phyloP scores from a whole-genome alignment of 2,113 vertebrate genomes.

The Tylochromis polylepis region DNA sequence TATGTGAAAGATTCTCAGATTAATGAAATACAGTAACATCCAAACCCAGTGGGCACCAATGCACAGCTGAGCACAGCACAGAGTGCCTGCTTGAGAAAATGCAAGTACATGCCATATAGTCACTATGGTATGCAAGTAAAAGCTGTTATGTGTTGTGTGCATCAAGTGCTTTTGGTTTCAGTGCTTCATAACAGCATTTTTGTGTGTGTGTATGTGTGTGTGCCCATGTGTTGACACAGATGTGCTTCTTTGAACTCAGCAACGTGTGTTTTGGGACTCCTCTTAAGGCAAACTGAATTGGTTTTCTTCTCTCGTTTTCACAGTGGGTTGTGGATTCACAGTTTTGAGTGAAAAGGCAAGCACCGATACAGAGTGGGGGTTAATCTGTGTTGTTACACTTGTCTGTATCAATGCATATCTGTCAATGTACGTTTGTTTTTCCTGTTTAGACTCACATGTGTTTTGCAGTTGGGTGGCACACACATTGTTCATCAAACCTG shows the following conservation, averaged over 20 bases:
- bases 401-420: background rate
- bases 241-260: constrained; percentile 41
- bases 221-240: constrained; percentile 61
- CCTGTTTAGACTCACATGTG: background rate
- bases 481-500: background rate
- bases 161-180: constrained; percentile 39
- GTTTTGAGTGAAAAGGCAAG: background rate
- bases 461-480: background rate
- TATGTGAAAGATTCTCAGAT: background rate
- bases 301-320: constrained; percentile 16
- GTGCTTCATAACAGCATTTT: constrained; percentile 29
- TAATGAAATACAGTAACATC: background rate
- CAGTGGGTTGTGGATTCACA: background rate
- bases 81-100: constrained; percentile 13
- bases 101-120: constrained; percentile 26
- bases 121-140: constrained; percentile 6
- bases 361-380: background rate
- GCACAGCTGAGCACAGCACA: background rate
- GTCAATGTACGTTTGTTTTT: background rate
- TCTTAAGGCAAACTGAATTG: constrained; percentile 24
- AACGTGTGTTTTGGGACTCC: constrained; percentile 25
- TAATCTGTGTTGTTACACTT: background rate
- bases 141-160: constrained; percentile 36
- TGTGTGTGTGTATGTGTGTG: background rate
- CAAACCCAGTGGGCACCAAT: background rate